These are phyloP conservation scores for Oxyura jamaicensis DNA, from an alignment of 2,113 vertebrate genomes.

Conservation along the genomic window DNA sequence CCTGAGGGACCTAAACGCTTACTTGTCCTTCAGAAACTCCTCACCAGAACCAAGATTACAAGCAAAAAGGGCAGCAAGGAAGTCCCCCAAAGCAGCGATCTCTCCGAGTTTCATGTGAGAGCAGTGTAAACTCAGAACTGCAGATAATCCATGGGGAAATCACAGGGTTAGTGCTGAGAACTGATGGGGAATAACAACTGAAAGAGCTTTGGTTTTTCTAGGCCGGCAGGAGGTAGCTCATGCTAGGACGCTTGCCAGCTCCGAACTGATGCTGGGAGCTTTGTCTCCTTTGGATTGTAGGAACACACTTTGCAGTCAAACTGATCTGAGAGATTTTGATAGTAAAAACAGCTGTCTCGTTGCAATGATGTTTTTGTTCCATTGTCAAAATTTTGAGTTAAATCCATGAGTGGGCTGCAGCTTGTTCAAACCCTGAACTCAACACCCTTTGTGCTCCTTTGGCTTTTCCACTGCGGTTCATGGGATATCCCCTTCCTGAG, in stretches of 20 bases:
- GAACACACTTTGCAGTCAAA: constrained; percentile 47
- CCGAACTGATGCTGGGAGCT: constrained; percentile 16
- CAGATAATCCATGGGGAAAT: constrained; percentile 47
- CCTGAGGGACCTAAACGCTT: background rate
- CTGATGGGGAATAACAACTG: constrained; percentile 62
- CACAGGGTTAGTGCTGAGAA: constrained; percentile 47
- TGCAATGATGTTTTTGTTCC: constrained; percentile 62
- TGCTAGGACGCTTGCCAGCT: constrained; percentile 48
- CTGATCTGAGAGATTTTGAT: constrained; percentile 61
- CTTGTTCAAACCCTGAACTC: constrained; percentile 49
- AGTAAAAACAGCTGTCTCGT: constrained; percentile 63
- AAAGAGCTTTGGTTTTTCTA: constrained; percentile 61
- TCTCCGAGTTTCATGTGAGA: constrained; percentile 13
- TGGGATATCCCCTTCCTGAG: constrained; percentile 53
- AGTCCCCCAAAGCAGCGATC: background rate
- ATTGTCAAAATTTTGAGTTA: constrained; percentile 58
- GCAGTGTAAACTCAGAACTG: constrained; percentile 35
- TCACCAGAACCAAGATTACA: background rate
- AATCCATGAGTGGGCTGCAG: constrained; percentile 56
- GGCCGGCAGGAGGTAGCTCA: constrained; percentile 49
- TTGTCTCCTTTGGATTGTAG: constrained; percentile 33
- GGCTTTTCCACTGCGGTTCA: constrained; percentile 37
- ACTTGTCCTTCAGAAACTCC: background rate
- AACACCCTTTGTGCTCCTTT: constrained; percentile 55
- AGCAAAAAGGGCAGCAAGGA: constrained; percentile 1